phyloP scores from a whole-genome alignment of 2,888 invertebrate genomes.

The Apeira syringaria region DNA sequence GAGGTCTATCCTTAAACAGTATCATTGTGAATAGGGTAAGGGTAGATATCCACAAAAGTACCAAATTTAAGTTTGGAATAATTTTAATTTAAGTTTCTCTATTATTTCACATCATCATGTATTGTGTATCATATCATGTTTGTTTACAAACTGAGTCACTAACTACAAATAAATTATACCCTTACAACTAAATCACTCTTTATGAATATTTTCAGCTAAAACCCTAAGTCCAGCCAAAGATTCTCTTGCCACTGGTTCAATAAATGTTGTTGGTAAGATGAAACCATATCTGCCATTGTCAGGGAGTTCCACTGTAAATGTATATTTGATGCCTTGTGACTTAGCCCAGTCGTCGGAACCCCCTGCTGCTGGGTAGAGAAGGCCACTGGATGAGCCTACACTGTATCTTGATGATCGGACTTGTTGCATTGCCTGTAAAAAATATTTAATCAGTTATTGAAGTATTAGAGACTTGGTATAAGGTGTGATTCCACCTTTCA shows the following conservation, averaged over 20 bases:
- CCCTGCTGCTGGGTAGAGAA: conserved; percentile 91
- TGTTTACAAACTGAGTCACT: too few relatives aligned
- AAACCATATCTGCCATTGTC: conserved; percentile 94
- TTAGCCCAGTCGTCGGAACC: conserved; percentile 97
- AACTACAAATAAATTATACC: conserved; percentile 23
- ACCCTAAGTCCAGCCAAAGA: conserved; percentile 88
- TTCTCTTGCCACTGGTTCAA: conserved; percentile 89
- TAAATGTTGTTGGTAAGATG: conserved; percentile 90
- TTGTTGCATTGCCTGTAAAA: conserved; percentile 83
- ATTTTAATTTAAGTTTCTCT: too few relatives aligned
- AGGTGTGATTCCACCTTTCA: too few relatives aligned
- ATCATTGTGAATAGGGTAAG: too few relatives aligned
- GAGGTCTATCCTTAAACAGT: too few relatives aligned
- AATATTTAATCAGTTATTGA: too few relatives aligned
- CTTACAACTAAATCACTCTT: conserved; percentile 31
- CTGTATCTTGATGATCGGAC: conserved; percentile 86
- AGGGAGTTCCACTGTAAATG: conserved; percentile 94
- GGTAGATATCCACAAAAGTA: too few relatives aligned
- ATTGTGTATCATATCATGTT: too few relatives aligned
- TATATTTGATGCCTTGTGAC: conserved; percentile 91
- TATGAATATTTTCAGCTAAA: conserved; percentile 63
- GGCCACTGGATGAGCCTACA: conserved; percentile 90
- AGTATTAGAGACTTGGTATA: too few relatives aligned
- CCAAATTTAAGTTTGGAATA: too few relatives aligned
- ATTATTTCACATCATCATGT: too few relatives aligned